phyloP scores from a whole-genome alignment of 2,888 invertebrate genomes.

The Leptura quadrifasciata region DNA sequence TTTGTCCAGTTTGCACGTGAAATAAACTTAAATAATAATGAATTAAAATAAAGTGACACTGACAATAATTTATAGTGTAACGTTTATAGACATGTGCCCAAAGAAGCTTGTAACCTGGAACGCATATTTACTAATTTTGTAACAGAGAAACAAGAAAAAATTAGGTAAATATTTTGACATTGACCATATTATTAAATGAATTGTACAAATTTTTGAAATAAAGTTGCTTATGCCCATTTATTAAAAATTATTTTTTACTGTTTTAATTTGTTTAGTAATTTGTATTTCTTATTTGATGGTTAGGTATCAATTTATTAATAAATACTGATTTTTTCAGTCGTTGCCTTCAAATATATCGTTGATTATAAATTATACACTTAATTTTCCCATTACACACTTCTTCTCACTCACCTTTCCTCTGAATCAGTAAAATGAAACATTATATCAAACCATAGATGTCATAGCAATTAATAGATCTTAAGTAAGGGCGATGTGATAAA shows the following conservation, averaged over 20 bases:
- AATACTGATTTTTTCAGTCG: no score
- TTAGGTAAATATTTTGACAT: conserved; percentile 23
- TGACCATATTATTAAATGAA: background rate
- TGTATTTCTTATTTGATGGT: no score
- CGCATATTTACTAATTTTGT: conserved; percentile 13
- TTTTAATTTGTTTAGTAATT: no score
- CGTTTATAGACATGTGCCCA: background rate
- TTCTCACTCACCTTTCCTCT: no score
- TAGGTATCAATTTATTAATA: no score
- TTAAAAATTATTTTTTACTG: background rate
- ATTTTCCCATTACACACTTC: no score
- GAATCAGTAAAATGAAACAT: no score
- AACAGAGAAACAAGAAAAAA: conserved; percentile 10
- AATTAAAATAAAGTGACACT: conserved; percentile 1
- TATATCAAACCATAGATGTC: no score
- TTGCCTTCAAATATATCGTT: no score
- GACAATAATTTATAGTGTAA: conserved; percentile 5
- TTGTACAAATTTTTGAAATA: background rate
- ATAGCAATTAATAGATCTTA: no score
- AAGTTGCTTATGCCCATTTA: background rate
- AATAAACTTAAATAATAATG: background rate
- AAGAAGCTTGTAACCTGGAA: conserved; percentile 10
- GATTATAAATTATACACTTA: no score
- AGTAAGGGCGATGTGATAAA: no score
- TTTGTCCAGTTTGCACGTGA: background rate